Evolutionary conservation across 2,797 vertebrate species (phyloP).

Genomic region (Cyclura pinguis): DNA sequence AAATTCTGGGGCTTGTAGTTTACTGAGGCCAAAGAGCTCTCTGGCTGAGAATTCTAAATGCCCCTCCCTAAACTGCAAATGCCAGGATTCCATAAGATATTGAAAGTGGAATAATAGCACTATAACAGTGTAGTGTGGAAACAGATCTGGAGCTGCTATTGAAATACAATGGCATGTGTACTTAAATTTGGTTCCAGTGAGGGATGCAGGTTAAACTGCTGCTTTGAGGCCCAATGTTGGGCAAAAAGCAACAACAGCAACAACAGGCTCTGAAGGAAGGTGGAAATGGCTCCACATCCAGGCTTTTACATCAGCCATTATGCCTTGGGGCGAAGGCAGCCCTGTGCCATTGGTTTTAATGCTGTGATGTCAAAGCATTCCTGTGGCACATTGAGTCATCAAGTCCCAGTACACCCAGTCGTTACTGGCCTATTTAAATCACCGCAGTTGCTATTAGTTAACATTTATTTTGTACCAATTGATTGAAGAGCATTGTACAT

Average conservation of each 20-base stretch:
- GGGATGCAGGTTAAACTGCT: background rate
- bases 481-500: background rate
- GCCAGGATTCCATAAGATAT: too few species aligned
- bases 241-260: too few species aligned
- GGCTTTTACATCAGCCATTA: background rate
- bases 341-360: background rate
- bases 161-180: background rate
- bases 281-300: background rate
- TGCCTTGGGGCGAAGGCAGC: background rate
- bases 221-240: too few species aligned
- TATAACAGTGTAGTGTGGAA: too few species aligned
- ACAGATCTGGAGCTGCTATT: background rate
- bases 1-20: too few species aligned
- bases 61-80: too few species aligned
- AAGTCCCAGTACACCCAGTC: background rate
- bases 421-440: slow-evolving; percentile 21
- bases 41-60: too few species aligned
- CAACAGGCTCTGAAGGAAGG: background rate
- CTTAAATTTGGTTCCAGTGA: background rate
- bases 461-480: accelerated
- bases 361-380: slow-evolving; percentile 7
- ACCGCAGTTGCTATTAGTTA: slow-evolving; percentile 38
- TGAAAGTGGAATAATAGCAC: too few species aligned
- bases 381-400: background rate
- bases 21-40: too few species aligned